These are phyloP conservation scores for Hypotaenidia okinawae DNA, from an alignment of 2,797 vertebrate genomes.

Conservation along the genomic window DNA sequence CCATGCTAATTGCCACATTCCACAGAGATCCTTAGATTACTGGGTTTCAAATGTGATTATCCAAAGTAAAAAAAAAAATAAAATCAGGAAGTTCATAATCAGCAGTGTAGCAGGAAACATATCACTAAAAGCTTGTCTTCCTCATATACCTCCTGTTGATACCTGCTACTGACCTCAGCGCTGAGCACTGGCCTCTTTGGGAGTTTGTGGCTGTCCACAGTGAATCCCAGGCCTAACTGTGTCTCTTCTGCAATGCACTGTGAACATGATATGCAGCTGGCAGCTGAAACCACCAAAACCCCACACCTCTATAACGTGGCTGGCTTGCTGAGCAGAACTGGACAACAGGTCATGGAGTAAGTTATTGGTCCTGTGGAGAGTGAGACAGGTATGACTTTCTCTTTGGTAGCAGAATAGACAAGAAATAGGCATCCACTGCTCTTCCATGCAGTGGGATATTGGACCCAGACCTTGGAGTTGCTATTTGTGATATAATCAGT, in stretches of 20 bases:
- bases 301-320: accelerated
- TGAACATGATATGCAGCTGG: neutral
- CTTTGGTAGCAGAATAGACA: neutral
- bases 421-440: neutral
- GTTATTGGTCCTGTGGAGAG: neutral
- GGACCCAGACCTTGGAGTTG: neutral
- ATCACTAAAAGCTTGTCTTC: neutral
- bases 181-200: accelerated
- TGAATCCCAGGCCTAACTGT: neutral
- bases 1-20: neutral
- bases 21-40: neutral
- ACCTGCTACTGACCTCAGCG: neutral
- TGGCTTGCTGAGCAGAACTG: accelerated
- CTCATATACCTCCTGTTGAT: neutral
- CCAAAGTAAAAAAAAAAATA: neutral
- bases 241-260: neutral
- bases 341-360: neutral
- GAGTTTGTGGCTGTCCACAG: accelerated
- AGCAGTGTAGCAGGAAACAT: neutral
- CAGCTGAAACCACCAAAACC: neutral
- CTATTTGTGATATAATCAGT: neutral
- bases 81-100: neutral
- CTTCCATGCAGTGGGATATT: neutral
- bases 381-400: neutral
- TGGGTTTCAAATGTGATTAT: neutral